These are phyloP conservation scores for Molossus molossus DNA, from an alignment of 2,797 vertebrate genomes.

Conservation along the genomic window DNA sequence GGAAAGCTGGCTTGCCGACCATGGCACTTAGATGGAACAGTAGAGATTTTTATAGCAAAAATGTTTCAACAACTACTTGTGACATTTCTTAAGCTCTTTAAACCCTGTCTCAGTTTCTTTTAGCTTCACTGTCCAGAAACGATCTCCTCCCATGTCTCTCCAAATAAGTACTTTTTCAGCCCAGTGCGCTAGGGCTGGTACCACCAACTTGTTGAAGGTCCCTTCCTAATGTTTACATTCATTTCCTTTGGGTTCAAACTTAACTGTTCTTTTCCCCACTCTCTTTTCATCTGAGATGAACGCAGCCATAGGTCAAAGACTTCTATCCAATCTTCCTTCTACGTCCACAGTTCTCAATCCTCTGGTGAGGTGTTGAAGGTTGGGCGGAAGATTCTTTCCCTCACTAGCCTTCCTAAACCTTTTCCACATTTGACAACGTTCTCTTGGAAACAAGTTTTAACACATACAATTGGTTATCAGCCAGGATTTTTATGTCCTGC, in stretches of 20 bases:
- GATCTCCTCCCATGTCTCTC: not conserved
- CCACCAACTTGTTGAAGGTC: not conserved
- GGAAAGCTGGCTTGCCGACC: not conserved
- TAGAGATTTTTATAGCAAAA: slow-evolving; percentile 37
- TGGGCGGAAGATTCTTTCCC: not conserved
- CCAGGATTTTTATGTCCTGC: not conserved
- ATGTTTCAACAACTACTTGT: not conserved
- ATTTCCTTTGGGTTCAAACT: not conserved
- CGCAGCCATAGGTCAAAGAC: not conserved
- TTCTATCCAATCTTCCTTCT: not conserved
- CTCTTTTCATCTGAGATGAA: not conserved
- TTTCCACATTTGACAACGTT: not conserved
- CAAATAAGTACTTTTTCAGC: not conserved
- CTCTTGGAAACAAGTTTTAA: not conserved
- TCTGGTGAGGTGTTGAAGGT: not conserved
- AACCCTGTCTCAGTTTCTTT: not conserved
- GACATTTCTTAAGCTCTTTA: not conserved
- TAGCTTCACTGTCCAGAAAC: not conserved
- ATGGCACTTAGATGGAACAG: not conserved
- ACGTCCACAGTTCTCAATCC: not conserved
- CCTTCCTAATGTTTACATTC: not conserved
- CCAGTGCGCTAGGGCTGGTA: not conserved
- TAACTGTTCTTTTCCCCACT: not conserved
- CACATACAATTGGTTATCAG: not conserved
- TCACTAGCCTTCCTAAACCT: not conserved